These are phyloP conservation scores for Manis pentadactyla DNA, from an alignment of 2,797 vertebrate species.

Conservation along the genomic window DNA sequence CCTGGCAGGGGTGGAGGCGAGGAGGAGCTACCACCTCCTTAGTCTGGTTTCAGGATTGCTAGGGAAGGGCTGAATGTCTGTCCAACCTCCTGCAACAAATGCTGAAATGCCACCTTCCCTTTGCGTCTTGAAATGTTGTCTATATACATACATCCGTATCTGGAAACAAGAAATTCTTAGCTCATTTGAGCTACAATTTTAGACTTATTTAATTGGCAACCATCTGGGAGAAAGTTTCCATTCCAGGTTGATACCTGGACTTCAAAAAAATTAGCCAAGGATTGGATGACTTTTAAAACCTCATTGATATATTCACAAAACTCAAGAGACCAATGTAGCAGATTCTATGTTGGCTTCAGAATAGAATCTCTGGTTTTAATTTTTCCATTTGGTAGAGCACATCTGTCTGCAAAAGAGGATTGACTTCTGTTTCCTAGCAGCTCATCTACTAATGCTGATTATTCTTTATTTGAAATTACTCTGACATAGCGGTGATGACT, in stretches of 20 bases:
- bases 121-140: not conserved
- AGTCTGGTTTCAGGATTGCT: not conserved
- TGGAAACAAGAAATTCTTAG: too few species aligned
- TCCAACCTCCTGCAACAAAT: too few species aligned
- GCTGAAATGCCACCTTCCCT: not conserved
- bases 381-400: not conserved
- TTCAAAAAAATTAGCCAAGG: not conserved
- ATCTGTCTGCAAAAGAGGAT: not conserved
- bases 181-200: not conserved
- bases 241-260: not conserved
- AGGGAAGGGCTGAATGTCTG: not conserved
- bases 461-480: not conserved
- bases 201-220: not conserved
- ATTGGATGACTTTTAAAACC: not conserved
- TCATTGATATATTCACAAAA: not conserved
- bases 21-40: not conserved
- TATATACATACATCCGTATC: accelerated
- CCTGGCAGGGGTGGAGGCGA: accelerated
- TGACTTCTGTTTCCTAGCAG: not conserved
- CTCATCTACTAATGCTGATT: not conserved
- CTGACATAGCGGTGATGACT: not conserved
- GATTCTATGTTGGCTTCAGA: not conserved
- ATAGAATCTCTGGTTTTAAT: not conserved
- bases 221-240: not conserved
- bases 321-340: not conserved